Base-by-base conservation (phyloP, 1,140 invertebrate genomes). In the Procambarus clarkii region DNA sequence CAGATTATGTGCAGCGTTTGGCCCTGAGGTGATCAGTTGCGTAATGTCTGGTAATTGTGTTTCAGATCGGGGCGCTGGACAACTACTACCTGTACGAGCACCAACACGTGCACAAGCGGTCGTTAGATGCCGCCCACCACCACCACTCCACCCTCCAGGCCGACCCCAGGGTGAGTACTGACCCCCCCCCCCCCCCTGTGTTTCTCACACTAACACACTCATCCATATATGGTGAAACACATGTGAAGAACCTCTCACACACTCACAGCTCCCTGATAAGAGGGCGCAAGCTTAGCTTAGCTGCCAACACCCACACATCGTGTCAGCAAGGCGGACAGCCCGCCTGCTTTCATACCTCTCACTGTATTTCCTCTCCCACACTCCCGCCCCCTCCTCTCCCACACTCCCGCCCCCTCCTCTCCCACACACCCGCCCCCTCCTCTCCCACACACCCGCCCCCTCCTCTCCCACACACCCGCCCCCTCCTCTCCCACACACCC, bases 41-140 rank as follows among this genome's bases (percentile, higher is more conserved):
- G 8, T n/a, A 76, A 8, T n/a, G 15, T 58, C 71, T 78, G n/a
- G n/a, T 46, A 3, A 15, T 34, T 48, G 7, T 5, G 18, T 80
- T 15, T 15, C 96, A 98, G 97, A 98, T 98, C 94, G 97, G 98
- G 50, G 96, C 97, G 46, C 94, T 98, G 89, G 96, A 97, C 93
- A 96, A 96, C 92, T 98, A 97, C 95, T 98, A 97, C 94, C 95
- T 98, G 76, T 96, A 98, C 93, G 97, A 97, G 92, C 97, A 98
- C 94, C 96, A 96, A 83, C 96, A 96, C 86, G 95, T 98, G 50
- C 96, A 96, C 93, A 98, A 98, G 94, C 96, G 98, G 81, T 98
- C 97, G 0, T 94, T 96, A 45, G 95, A 96, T 71, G 95, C 95
- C n/a, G 97, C 96, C 94, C 95, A 96, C 91, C 95, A 96, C 85